Base-by-base conservation (phyloP, 2,888 invertebrate species). In the Drosophila tripunctata region DNA sequence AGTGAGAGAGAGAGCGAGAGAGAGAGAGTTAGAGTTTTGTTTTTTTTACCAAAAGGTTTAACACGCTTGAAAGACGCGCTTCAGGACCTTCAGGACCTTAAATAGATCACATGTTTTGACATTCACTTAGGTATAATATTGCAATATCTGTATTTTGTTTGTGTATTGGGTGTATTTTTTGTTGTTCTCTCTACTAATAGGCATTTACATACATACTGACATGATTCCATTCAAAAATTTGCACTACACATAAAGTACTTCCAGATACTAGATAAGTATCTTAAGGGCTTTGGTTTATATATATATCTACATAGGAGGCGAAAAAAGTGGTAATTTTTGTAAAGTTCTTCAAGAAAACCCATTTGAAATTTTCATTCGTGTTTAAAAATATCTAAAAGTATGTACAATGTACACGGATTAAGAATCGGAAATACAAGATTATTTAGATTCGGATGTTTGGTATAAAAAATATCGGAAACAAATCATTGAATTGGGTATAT, bases 21-120 rank as follows among this genome's bases (percentile, higher is more conserved):
- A 52, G 61, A 65, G 55, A 68, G 69, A 40, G 40, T 43, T 69
- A n/a, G n/a, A n/a, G n/a, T n/a, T n/a, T n/a, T n/a, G n/a, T 27
- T 27, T 24, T 27, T 27, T 67, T 61, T 66, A 73, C 70, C 76
- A 68, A 75, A 87, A 82, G 84, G 83, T 62, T 66, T 50, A 47
- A 58, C 55, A 71, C 76, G 61, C 62, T 52, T 14, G 64, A 64
- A 27, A 55, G 38, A 57, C 14, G 63, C 73, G 73, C 67, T 64
- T 69, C 60, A n/a, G n/a, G 64, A 70, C 81, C 79, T 77, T 80
- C 60, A 75, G 81, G 88, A 89, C 88, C 87, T 85, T 90, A 90
- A 89, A 88, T 90, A 90, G 90, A 90, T 90, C 90, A 90, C 90
- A 90, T 89, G 83, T 87, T 90, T 90, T 90, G 90, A 90, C 90